Percentiles rank a stretch among this genome's conserved stretches.
Conservation (phyloP, 2,888 invertebrate species). For the Notodonta dromedarius region DNA sequence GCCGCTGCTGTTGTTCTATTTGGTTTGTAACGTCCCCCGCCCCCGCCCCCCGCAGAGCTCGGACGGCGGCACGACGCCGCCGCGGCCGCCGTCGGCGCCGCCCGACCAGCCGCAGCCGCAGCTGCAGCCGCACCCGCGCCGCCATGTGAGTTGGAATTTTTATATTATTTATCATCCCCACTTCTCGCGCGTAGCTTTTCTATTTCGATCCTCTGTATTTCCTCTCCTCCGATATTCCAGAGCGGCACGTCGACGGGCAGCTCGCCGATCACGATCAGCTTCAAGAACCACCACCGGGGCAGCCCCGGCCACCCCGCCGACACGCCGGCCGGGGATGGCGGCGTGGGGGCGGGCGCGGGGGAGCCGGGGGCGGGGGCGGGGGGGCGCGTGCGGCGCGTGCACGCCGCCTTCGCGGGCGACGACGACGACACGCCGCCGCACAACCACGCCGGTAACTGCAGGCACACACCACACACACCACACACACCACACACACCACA, state of each 20-base stretch:
- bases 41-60: not conserved
- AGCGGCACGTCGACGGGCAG: constrained; percentile 48
- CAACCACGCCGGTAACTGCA: constrained; percentile 11
- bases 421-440: constrained; percentile 35
- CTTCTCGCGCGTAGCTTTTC: too few species aligned
- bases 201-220: too few species aligned
- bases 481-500: not conserved
- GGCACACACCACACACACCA: not conserved
- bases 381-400: constrained; percentile 49
- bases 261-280: constrained; percentile 73
- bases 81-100: constrained; percentile 27
- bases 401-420: constrained; percentile 38
- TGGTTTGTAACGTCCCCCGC: too few species aligned
- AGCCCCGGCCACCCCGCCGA: constrained; percentile 46
- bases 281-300: constrained; percentile 54
- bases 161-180: too few species aligned
- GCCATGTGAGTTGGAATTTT: constrained; percentile 8
- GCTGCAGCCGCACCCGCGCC: constrained; percentile 34
- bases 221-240: constrained; percentile 11
- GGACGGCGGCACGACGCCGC: constrained; percentile 39
- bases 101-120: constrained; percentile 45
- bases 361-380: too few species aligned
- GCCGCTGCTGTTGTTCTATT: too few species aligned
- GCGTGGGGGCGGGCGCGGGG: not conserved
- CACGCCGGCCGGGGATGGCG: constrained; percentile 41